These are phyloP conservation scores for Ophion obscuratus DNA, from an alignment of 2,888 invertebrate genomes.

Conservation along the genomic window DNA sequence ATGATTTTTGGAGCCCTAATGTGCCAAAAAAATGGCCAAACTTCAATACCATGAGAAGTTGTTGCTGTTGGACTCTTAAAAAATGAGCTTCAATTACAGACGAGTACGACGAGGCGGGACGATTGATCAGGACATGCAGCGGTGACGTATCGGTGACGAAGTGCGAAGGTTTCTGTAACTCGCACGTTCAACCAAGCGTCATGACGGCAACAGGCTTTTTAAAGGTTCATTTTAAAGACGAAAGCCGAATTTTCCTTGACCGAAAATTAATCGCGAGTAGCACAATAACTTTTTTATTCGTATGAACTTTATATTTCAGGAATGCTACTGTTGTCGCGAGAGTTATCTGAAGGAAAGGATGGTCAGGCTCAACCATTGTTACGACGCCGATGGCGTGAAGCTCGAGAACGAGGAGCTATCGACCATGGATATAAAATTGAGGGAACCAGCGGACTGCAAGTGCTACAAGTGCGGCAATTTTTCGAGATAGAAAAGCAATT, in stretches of 20 bases:
- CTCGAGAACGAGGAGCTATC: conserved; percentile 89
- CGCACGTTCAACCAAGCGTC: conserved; percentile 96
- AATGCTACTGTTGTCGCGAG: conserved; percentile 96
- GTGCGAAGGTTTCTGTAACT: conserved; percentile 96
- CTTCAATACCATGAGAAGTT: too few species aligned
- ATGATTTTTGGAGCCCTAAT: not conserved
- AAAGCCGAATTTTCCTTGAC: conserved; percentile 4
- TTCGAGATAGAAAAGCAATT: conserved; percentile 86
- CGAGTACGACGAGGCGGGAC: conserved; percentile 94
- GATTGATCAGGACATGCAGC: conserved; percentile 93
- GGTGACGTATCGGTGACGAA: conserved; percentile 96
- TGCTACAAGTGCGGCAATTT: conserved; percentile 96
- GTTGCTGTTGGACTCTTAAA: not conserved
- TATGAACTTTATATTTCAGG: conserved; percentile 85
- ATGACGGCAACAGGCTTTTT: conserved; percentile 94
- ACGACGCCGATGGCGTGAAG: conserved; percentile 93
- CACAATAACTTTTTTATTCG: conserved; percentile 37
- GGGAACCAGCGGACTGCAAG: conserved; percentile 95
- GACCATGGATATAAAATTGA: conserved; percentile 92
- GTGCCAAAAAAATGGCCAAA: not conserved
- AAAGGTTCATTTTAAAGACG: conserved; percentile 86
- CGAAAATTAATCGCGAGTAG: not conserved
- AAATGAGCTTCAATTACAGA: conserved; percentile 86
- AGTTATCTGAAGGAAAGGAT: conserved; percentile 92
- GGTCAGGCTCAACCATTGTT: conserved; percentile 93